Evolutionary conservation across 1,140 invertebrate species (phyloP), one percentile per base, ranked within the genome.

Genomic region (Harlomillsia oculata): DNA sequence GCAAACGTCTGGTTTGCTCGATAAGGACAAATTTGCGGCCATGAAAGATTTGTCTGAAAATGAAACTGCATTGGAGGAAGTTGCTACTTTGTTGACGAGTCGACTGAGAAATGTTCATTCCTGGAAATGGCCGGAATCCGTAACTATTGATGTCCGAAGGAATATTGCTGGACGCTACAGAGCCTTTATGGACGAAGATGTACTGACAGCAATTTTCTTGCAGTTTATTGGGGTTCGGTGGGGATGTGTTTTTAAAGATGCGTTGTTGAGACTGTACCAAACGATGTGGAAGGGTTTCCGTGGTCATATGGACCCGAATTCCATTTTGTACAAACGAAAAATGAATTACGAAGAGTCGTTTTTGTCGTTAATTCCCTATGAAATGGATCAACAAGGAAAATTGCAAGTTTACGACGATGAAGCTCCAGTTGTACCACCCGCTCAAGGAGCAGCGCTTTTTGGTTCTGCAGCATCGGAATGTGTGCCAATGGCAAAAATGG

Each of bases 191-290:
- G 29, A 57, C 48, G 59, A 61, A 36, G 59, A 61, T 44, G 49
- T 56, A 2, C 39, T 61, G 11, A 61, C 59, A 5, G 32, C 54
- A 3, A 16, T 61, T 9, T 50, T 61, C 25, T 30, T 61, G 5
- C 59, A 57, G 20, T 61, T 39, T 28, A 16, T 61, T 20, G 59
- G 59, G 32, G 41, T 51, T 11, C 5, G 49, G 16, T 61, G 59
- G 59, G 40, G 29, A 8, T 20, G 25, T 1, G 16, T 39, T 8
- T 46, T 61, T 1, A 56, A 56, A 21, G 2, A 14, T 0, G 16
- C 3, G 9, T 56, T 61, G 16, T 30, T 29, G 14, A 34, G 14
- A 11, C 52, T 61, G 18, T 61, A 61, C 34, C 4, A 43, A 14
- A 55, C 58, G 1, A 48, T 53, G 40, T 61, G 59, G 59, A 56